Conservation (phyloP, 2,888 invertebrate species). For the Dolichopus griseipennis region DNA sequence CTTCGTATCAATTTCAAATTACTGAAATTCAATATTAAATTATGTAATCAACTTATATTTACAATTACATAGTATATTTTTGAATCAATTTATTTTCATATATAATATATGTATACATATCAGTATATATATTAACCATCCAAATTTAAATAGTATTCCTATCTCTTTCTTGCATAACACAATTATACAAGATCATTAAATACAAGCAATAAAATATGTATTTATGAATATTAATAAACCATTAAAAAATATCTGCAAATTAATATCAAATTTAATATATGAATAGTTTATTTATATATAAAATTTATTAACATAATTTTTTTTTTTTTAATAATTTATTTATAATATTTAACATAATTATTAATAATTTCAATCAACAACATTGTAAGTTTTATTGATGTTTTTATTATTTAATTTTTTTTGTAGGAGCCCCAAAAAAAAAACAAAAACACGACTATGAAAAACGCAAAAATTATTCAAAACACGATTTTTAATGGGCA, state of each 20-base stretch:
- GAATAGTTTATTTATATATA: neutral
- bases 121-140: too few species aligned
- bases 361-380: slow-evolving; percentile 2
- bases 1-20: too few species aligned
- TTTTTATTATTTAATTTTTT: neutral
- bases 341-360: neutral
- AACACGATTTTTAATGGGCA: neutral
- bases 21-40: too few species aligned
- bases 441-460: neutral
- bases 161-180: neutral
- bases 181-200: neutral
- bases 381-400: neutral
- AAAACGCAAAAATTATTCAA: neutral
- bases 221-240: neutral
- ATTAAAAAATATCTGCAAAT: neutral
- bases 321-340: neutral
- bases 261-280: neutral
- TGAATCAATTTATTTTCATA: too few species aligned
- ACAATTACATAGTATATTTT: too few species aligned
- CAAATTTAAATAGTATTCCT: too few species aligned
- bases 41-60: too few species aligned
- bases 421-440: neutral
- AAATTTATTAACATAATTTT: too few species aligned
- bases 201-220: neutral
- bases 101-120: too few species aligned